A percentile compares a stretch with the other conserved stretches of the same genome.
These are phyloP conservation scores for Pogoniulus pusillus DNA, from an alignment of 2,797 vertebrate genomes.

Conservation along the genomic window DNA sequence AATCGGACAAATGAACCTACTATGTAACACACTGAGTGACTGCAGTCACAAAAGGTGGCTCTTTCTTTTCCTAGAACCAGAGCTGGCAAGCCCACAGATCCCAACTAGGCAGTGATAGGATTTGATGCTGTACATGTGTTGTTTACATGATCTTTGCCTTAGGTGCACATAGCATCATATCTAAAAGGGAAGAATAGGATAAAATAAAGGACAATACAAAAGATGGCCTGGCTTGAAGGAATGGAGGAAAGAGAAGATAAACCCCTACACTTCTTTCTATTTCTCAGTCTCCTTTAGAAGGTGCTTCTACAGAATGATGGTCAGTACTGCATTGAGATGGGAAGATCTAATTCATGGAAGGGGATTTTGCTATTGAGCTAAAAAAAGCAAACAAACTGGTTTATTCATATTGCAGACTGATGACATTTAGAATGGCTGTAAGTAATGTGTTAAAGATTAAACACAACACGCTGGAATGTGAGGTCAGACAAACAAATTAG, in stretches of 20 bases:
- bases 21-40: background rate
- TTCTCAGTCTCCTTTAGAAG: background rate
- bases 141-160: slow-evolving; percentile 16
- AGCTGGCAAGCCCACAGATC: background rate
- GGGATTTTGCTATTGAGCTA: background rate
- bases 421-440: background rate
- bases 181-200: background rate
- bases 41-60: background rate
- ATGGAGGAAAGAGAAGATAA: background rate
- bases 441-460: background rate
- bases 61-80: background rate
- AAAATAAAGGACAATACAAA: slow-evolving; percentile 3
- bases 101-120: background rate
- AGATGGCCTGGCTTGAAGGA: background rate
- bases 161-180: background rate
- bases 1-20: slow-evolving; percentile 26
- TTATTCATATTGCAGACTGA: background rate
- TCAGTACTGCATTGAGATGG: background rate
- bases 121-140: background rate
- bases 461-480: background rate
- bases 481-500: background rate
- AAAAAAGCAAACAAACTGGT: background rate
- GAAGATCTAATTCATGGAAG: background rate
- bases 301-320: background rate
- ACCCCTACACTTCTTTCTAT: background rate